Evolutionary conservation across 2,797 vertebrate species (phyloP).

Genomic region (Mycteria americana): DNA sequence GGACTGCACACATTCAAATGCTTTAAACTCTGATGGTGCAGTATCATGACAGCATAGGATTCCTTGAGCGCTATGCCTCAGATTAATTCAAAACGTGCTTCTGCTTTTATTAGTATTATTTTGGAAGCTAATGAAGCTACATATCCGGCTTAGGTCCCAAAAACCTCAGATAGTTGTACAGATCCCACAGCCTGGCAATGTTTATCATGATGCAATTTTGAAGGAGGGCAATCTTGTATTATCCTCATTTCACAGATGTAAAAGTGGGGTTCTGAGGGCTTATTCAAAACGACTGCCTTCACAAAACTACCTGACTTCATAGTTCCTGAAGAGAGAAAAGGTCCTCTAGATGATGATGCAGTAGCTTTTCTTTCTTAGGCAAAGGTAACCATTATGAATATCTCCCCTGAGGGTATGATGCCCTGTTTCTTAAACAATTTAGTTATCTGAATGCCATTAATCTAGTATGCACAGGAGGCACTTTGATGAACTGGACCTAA

Average conservation of each 20-base stretch:
- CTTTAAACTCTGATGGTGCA: neutral
- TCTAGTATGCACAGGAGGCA: neutral
- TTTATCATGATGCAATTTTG: neutral
- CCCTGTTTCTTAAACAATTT: neutral
- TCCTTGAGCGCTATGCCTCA: neutral
- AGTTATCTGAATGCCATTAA: neutral
- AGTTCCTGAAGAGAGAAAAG: neutral
- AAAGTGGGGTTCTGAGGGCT: neutral
- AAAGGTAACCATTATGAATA: neutral
- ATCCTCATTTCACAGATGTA: neutral
- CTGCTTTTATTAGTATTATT: neutral
- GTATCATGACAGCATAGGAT: neutral
- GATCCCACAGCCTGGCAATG: fast-evolving
- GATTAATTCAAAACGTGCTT: neutral
- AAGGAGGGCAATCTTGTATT: neutral
- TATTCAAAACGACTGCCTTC: neutral
- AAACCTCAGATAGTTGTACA: neutral
- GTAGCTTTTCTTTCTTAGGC: neutral
- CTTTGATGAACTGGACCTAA: neutral
- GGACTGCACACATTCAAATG: neutral
- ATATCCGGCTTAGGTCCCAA: neutral
- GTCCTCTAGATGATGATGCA: neutral
- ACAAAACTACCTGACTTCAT: neutral
- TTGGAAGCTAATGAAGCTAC: neutral
- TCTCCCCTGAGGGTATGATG: neutral